Conservation (phyloP, 2,113 vertebrate genomes). For the Vireo altiloquus region DNA sequence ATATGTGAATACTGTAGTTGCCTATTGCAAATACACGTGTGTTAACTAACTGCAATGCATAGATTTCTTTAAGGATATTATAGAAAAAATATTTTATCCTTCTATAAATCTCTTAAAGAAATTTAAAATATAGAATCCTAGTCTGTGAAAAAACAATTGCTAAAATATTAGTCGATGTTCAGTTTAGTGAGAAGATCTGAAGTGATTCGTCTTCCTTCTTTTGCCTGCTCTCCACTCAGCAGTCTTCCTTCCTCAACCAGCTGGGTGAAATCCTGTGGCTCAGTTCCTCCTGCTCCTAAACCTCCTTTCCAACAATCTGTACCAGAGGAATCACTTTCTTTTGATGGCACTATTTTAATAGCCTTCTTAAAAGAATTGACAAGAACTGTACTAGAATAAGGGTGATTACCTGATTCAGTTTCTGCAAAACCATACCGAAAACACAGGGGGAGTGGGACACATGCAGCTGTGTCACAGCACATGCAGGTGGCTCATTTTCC, state of each 20-base stretch:
- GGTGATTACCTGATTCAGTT: neutral
- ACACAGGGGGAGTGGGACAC: neutral
- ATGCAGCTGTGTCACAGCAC: neutral
- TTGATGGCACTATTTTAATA: neutral
- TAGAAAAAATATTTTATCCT: neutral
- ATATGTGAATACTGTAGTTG: neutral
- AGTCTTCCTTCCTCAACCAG: neutral
- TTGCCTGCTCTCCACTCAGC: neutral
- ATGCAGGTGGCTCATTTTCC: neutral
- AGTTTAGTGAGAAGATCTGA: neutral
- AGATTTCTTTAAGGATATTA: neutral
- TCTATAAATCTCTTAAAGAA: neutral
- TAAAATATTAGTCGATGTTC: neutral
- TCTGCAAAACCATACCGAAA: neutral
- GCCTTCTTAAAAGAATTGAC: neutral
- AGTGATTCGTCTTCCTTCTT: neutral
- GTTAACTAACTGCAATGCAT: neutral
- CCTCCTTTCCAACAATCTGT: neutral
- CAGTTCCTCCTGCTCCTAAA: neutral
- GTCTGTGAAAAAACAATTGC: neutral
- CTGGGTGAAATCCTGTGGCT: neutral
- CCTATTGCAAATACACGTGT: neutral
- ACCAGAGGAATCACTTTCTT: neutral
- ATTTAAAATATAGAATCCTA: neutral
- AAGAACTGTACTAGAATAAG: neutral